Base-by-base conservation (phyloP, 1,140 invertebrate genomes). In the Tetramorium alpestre region DNA sequence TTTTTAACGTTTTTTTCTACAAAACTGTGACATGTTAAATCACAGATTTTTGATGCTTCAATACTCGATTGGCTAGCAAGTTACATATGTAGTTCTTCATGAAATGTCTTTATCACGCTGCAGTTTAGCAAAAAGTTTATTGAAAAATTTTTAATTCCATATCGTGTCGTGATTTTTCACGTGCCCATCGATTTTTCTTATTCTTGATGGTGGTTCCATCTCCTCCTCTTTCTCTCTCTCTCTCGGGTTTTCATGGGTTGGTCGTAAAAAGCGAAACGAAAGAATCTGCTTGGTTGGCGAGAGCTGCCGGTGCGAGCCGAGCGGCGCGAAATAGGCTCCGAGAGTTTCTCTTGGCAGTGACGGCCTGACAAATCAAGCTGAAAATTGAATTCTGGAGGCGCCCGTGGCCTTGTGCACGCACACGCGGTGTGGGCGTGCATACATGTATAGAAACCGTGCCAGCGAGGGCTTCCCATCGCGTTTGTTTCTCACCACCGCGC, bases 291-390 rank as follows among this genome's bases (percentile, higher is more conserved):
- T 91, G 91, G 88, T 91, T 90, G 91, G 89, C 89, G 90, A 93
- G 92, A 87, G 78, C 18, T 22, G 77, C 64, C 44, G 64, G 65
- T 58, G 86, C 60, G 62, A 73, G 88, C 90, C 88, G 90, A 91
- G 91, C 88, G 89, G 89, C 86, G 90, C 91, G 92, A 93, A 94
- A 94, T 94, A 91, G 92, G 92, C 87, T 94, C 87, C 89, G 87
- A 76, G 82, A 88, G 85, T 91, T 93, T 85, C 89, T 89, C 70
- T 86, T 90, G 91, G 54, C 88, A 78, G 87, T 92, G 93, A 93
- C 93, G 93, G 91, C 91, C 93, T 94, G 94, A 94, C 94, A 95
- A 95, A 95, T 94, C 93, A 95, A 94, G 93, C 94, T 95, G 94
- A 94, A 95, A 94, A 94, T 94, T 94, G 93, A 95, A 94, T 95